Evolutionary conservation across 2,797 vertebrate species (phyloP), one percentile per base, ranked within the genome.

Genomic region (Geotrypetes seraphini): DNA sequence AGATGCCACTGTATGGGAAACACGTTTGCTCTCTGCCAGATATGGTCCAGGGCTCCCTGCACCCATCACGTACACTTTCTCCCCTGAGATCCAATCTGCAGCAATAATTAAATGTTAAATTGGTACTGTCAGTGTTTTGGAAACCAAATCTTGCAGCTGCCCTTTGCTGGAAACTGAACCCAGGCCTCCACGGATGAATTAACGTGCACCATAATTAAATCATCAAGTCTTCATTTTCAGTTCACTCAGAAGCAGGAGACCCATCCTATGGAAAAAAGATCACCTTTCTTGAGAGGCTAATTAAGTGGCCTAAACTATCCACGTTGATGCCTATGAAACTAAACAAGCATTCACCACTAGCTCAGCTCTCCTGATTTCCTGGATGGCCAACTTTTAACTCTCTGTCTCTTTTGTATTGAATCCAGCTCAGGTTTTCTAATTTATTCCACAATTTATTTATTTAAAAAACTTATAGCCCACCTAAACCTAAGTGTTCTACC

Each of bases 171-270:
- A 92, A 93, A 92, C 78, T 44, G 50, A 83, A 87, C 79, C 88
- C 71, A 37, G 43, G 66, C 79, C 76, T 71, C 48, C 72, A 78
- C 47, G 75, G 82, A 84, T 91, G 86, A 93, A 78, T 85, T 85
- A 79, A 79, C 76, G 52, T 57, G 79, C 73, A 44, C 89, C 90
- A 96, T 96, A 79, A 98, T 94, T 97, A 94, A 98, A 95, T 95
- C 72, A 96, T 96, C 81, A 81, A 63, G 54, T 58, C 70, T 80
- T 76, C 63, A 68, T 75, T 87, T 86, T 81, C 82, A 76, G 81
- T 77, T 76, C 51, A 45, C 43, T 71, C 58, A 78, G 84, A 91
- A 92, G 87, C 50, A 60, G 68, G 75, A 94, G 75, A 85, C 70
- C 58, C 69, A 36, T 66, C 45, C 60, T 73, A 70, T 50, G 73